Evolutionary conservation across 1,140 invertebrate genomes (phyloP).

Genomic region (Holotrichia oblita): DNA sequence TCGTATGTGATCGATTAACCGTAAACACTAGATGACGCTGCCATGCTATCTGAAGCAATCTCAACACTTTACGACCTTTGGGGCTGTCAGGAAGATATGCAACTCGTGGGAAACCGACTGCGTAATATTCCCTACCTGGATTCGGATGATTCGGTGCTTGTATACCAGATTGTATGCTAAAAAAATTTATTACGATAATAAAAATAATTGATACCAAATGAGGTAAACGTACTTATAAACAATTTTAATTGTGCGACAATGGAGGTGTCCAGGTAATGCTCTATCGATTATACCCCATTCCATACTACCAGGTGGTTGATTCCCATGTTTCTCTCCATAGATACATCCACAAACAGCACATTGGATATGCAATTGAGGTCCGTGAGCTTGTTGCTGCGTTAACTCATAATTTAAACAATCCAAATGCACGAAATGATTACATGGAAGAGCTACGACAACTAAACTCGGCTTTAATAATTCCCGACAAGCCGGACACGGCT

Average conservation of each 20-base stretch:
- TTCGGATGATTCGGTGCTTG: slow-evolving; percentile 83
- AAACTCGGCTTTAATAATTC: slow-evolving; percentile 66
- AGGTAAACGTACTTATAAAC: slow-evolving; percentile 80
- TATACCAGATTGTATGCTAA: slow-evolving; percentile 82
- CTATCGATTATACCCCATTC: slow-evolving; percentile 78
- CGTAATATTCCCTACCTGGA: slow-evolving; percentile 84
- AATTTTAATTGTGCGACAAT: slow-evolving; percentile 80
- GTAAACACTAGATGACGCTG: slow-evolving; percentile 86
- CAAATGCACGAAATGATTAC: slow-evolving; percentile 82
- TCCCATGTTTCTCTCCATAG: slow-evolving; percentile 86
- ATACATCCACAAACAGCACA: slow-evolving; percentile 87
- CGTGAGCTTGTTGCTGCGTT: slow-evolving; percentile 55
- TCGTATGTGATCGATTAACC: slow-evolving; percentile 86
- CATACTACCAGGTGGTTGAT: slow-evolving; percentile 87
- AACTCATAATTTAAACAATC: slow-evolving; percentile 72
- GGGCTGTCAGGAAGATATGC: slow-evolving; percentile 84
- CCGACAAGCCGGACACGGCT: slow-evolving; percentile 74
- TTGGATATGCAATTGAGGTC: slow-evolving; percentile 70
- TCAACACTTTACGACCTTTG: slow-evolving; percentile 73
- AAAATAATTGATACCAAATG: too few species aligned
- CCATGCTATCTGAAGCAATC: slow-evolving; percentile 82
- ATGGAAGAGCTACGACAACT: slow-evolving; percentile 75
- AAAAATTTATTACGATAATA: neutral
- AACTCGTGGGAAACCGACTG: slow-evolving; percentile 84
- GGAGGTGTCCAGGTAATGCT: slow-evolving; percentile 74